Percentiles rank a stretch among this genome's conserved stretches.
These are phyloP conservation scores for Chrysemys picta DNA, from an alignment of 2,113 vertebrate species.

Conservation along the genomic window DNA sequence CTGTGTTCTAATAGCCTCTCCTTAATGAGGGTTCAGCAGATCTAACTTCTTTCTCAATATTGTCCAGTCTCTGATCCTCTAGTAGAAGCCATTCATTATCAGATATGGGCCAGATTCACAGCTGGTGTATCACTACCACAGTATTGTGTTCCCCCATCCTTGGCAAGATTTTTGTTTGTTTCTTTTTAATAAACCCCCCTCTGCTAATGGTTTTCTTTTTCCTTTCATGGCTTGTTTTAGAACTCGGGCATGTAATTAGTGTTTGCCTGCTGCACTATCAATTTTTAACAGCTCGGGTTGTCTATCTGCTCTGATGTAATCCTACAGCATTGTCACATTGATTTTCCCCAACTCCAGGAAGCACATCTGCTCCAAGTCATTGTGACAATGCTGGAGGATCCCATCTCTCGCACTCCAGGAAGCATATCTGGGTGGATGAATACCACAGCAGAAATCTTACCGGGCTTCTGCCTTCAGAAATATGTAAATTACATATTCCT, in stretches of 20 bases:
- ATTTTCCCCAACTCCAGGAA: background rate
- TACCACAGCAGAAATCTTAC: background rate
- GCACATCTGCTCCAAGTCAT: background rate
- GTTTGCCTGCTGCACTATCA: background rate
- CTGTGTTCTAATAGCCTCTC: background rate
- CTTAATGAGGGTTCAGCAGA: background rate
- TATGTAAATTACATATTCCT: background rate
- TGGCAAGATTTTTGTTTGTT: background rate
- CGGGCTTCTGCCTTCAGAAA: background rate
- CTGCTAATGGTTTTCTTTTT: background rate
- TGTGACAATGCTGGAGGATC: background rate
- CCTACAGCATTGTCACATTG: background rate
- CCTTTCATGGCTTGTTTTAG: background rate
- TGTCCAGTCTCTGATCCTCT: background rate
- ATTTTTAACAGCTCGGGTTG: background rate
- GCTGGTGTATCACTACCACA: background rate
- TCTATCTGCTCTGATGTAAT: background rate
- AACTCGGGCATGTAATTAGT: background rate
- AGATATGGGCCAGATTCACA: background rate
- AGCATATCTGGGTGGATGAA: background rate
- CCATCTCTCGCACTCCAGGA: background rate
- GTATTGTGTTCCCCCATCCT: rapidly evolving
- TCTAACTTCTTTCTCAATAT: background rate
- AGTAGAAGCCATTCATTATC: background rate
- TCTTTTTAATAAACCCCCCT: background rate